These are phyloP conservation scores for Forpus xanthops DNA, from an alignment of 2,797 vertebrate genomes.

Conservation along the genomic window DNA sequence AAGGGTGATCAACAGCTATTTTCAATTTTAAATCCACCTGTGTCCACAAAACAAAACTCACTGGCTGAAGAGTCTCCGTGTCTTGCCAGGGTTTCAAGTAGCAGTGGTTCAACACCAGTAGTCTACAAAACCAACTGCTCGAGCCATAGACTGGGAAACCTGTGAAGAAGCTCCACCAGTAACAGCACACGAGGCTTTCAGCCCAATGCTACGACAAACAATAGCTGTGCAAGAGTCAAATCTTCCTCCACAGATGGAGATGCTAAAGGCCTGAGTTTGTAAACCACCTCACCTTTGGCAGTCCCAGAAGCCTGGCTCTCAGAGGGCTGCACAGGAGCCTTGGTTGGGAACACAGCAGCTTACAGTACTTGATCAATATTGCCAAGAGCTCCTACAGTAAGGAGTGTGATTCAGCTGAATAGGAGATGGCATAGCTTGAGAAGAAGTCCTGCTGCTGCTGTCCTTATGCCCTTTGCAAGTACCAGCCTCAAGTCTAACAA, in stretches of 20 bases:
- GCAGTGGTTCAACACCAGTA: not conserved
- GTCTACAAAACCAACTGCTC: not conserved
- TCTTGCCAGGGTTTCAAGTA: not conserved
- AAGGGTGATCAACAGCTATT: not conserved
- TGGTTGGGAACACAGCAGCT: not conserved
- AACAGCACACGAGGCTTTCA: not conserved
- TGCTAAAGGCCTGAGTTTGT: not conserved
- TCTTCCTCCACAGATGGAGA: not conserved
- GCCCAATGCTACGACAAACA: not conserved
- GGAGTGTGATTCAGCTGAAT: not conserved
- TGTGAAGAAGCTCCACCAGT: not conserved
- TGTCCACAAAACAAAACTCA: not conserved
- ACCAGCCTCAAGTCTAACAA: not conserved
- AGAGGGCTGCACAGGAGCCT: not conserved
- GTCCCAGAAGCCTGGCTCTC: not conserved
- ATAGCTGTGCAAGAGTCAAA: not conserved
- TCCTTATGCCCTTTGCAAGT: not conserved
- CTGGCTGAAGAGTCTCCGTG: not conserved
- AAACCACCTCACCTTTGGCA: not conserved
- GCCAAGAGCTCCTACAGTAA: not conserved
- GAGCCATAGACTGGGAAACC: not conserved
- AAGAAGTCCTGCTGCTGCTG: not conserved
- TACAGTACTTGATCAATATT: accelerated
- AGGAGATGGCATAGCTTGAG: not conserved
- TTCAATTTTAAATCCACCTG: not conserved